Evolutionary conservation across 2,797 vertebrate species (phyloP).

Genomic region (Phyllotis vaccarum): DNA sequence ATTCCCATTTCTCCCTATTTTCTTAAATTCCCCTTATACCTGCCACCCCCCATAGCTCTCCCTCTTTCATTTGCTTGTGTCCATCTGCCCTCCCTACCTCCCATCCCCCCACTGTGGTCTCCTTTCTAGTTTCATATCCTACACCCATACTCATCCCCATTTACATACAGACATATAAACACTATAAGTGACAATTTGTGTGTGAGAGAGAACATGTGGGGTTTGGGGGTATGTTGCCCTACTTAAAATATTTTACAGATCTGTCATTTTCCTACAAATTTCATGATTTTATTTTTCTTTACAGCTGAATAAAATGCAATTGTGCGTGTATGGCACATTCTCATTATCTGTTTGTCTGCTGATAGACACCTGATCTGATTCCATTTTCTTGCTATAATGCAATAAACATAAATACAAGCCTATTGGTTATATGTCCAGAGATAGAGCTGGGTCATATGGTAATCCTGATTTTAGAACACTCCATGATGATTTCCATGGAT

Average conservation of each 20-base stretch:
- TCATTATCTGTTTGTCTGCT: too few relatives aligned
- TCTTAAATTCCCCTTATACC: not conserved
- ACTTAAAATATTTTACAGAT: not conserved
- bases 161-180: not conserved
- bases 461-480: not conserved
- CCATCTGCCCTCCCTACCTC: not conserved
- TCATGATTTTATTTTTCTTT: not conserved
- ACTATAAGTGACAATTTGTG: not conserved
- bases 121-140: too few relatives aligned
- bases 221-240: too few relatives aligned
- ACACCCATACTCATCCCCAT: not conserved
- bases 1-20: not conserved
- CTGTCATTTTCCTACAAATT: not conserved
- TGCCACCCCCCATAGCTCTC: not conserved
- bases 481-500: not conserved
- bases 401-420: not conserved
- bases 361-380: not conserved
- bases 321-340: not conserved
- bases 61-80: not conserved
- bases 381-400: not conserved
- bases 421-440: not conserved
- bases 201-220: too few relatives aligned
- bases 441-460: not conserved
- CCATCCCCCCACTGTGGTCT: not conserved
- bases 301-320: not conserved